phyloP scores from a whole-genome alignment of 2,888 invertebrate genomes.

The Hoplodrina ambigua region DNA sequence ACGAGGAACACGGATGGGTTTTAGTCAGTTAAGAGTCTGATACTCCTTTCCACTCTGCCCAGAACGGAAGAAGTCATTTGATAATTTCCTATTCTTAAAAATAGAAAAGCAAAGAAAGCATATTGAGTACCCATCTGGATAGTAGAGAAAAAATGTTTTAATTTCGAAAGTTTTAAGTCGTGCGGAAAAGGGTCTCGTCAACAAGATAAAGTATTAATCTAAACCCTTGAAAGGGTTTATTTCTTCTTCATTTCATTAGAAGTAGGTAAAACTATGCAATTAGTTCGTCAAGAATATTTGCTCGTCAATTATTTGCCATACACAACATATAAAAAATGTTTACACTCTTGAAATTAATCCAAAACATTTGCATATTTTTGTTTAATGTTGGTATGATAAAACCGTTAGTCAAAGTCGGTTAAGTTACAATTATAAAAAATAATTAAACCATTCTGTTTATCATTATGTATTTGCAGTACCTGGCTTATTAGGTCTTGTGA shows the following conservation, averaged over 20 bases:
- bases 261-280: neutral
- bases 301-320: neutral
- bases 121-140: neutral
- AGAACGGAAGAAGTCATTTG: no score
- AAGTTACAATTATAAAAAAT: neutral
- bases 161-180: conserved; percentile 20
- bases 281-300: neutral
- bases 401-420: no score
- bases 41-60: no score
- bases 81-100: no score
- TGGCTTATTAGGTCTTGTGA: neutral
- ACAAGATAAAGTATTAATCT: conserved; percentile 12
- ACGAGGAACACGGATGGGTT: no score
- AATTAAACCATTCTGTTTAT: conserved; percentile 17
- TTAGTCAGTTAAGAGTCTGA: no score
- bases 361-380: no score
- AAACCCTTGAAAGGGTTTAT: conserved; percentile 25
- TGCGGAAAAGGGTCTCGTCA: conserved; percentile 2
- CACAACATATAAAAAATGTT: neutral
- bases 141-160: neutral
- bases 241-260: conserved; percentile 27
- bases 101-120: no score
- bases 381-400: no score
- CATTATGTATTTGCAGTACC: conserved; percentile 27
- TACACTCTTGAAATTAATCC: conserved; percentile 11